Evolutionary conservation across 2,888 invertebrate species (phyloP).

Genomic region (Sesamia inferens): DNA sequence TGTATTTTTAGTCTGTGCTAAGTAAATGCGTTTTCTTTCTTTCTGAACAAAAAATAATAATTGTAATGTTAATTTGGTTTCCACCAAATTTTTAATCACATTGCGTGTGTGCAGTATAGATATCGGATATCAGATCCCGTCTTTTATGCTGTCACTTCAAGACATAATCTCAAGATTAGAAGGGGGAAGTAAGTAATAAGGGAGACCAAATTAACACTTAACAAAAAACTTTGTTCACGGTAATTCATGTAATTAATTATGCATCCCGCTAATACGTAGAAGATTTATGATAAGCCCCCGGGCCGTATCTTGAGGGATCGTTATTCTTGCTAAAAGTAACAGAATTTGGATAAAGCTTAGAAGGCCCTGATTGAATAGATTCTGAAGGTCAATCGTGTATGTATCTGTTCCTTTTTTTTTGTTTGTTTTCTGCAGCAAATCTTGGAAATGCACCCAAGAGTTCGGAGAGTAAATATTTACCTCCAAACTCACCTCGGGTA

Average conservation of each 20-base stretch:
- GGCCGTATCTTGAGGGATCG: conserved; percentile 1
- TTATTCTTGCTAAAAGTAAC: not conserved
- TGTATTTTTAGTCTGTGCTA: no score
- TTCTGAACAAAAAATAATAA: not conserved
- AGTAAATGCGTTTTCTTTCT: no score
- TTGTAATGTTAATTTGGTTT: not conserved
- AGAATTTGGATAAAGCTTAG: not conserved
- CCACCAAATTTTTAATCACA: not conserved
- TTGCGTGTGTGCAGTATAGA: no score
- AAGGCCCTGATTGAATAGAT: not conserved
- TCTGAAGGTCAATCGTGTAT: not conserved
- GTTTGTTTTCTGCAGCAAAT: no score
- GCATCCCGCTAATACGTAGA: conserved; percentile 3
- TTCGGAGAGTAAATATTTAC: no score
- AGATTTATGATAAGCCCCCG: not conserved
- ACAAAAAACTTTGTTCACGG: conserved; percentile 31
- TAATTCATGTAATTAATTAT: conserved; percentile 28
- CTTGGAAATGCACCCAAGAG: no score
- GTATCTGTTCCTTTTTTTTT: not conserved
- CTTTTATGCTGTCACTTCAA: not conserved
- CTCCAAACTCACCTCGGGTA: no score
- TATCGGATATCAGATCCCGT: not conserved
- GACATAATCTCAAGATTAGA: conserved; percentile 2
- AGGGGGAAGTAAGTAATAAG: conserved; percentile 12
- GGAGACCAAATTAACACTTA: conserved; percentile 30